A percentile compares a stretch with the other conserved stretches of the same genome.
Conservation (phyloP, 1,140 invertebrate species). For the Drosophila trapezifrons region DNA sequence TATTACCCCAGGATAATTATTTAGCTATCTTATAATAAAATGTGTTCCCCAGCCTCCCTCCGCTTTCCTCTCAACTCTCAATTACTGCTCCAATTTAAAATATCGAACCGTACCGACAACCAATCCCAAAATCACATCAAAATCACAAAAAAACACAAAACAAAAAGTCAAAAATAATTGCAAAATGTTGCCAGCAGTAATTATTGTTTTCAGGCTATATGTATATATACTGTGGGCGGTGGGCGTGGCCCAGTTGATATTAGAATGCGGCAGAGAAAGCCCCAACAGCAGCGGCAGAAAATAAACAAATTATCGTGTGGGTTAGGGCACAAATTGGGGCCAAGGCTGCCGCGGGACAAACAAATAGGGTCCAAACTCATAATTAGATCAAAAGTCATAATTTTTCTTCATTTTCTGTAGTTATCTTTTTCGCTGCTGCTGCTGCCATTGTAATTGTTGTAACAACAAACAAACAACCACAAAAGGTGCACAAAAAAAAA, state of each 20-base stretch:
- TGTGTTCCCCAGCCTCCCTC: background rate
- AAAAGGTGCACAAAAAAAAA: constrained; percentile 34
- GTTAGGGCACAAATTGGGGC: constrained; percentile 53
- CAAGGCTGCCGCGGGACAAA: constrained; percentile 71
- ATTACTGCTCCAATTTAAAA: constrained; percentile 49
- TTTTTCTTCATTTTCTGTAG: constrained; percentile 68
- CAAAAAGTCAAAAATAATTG: constrained; percentile 12
- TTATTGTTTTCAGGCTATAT: constrained; percentile 38
- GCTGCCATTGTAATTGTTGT: constrained; percentile 27
- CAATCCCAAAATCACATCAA: constrained; percentile 36
- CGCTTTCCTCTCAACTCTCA: background rate
- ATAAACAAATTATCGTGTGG: constrained; percentile 9
- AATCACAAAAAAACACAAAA: background rate
- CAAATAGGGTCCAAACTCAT: constrained; percentile 57
- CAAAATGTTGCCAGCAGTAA: constrained; percentile 24
- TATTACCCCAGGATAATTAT: constrained; percentile 63
- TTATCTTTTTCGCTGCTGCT: constrained; percentile 21
- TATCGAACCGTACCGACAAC: constrained; percentile 16
- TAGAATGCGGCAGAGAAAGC: constrained; percentile 49
- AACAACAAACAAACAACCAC: constrained; percentile 43
- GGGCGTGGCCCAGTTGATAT: constrained; percentile 23
- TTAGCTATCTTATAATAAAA: constrained; percentile 54
- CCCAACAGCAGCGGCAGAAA: constrained; percentile 9
- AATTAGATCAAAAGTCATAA: constrained; percentile 81
- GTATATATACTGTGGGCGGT: background rate